phyloP scores from a whole-genome alignment of 2,888 invertebrate genomes.

The Sarcophaga carnaria region DNA sequence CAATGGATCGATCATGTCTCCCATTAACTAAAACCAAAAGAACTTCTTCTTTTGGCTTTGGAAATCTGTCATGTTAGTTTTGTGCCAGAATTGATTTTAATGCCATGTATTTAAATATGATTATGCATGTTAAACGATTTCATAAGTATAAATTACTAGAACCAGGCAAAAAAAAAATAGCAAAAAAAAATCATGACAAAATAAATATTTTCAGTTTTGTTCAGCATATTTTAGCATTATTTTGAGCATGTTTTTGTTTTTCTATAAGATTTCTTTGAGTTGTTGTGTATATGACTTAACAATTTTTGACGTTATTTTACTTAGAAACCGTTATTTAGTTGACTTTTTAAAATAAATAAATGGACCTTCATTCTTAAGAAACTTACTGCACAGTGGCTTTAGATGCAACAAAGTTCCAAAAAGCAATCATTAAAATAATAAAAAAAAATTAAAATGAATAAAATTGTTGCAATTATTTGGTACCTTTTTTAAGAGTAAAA shows the following conservation, averaged over 20 bases:
- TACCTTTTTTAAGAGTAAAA: too few species aligned
- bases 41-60: background rate
- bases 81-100: background rate
- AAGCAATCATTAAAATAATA: background rate
- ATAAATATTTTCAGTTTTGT: background rate
- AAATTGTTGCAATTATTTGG: too few species aligned
- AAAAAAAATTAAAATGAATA: too few species aligned
- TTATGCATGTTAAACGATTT: constrained; percentile 31
- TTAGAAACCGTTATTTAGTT: constrained; percentile 61
- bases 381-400: constrained; percentile 23
- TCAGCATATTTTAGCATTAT: background rate
- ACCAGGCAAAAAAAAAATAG: background rate
- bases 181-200: constrained; percentile 6
- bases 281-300: constrained; percentile 51
- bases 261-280: background rate
- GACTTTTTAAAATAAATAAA: constrained; percentile 49
- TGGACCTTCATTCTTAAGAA: constrained; percentile 13
- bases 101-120: constrained; percentile 22
- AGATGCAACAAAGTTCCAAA: background rate
- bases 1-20: background rate
- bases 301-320: constrained; percentile 45
- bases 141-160: constrained; percentile 33
- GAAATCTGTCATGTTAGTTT: constrained; percentile 5
- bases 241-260: background rate
- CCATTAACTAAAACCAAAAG: background rate